Conservation (phyloP, 2,888 invertebrate genomes). For the Ypsolopha scabrella region DNA sequence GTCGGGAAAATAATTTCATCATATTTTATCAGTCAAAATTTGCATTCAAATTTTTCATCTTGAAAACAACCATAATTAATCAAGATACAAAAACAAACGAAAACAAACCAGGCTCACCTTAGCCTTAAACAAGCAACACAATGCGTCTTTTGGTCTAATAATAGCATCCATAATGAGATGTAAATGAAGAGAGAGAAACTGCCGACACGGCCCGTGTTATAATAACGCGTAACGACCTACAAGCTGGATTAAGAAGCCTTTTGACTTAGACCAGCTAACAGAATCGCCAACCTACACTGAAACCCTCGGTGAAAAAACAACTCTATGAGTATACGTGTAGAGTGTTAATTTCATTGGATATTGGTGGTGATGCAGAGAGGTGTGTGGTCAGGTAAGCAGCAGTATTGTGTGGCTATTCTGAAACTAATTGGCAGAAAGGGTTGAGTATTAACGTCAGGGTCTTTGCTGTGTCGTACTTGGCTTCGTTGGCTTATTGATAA, state of each 20-base stretch:
- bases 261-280: slow-evolving; percentile 57
- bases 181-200: slow-evolving; percentile 67
- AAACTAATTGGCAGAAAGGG: slow-evolving; percentile 71
- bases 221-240: slow-evolving; percentile 71
- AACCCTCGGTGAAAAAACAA: not conserved
- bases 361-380: slow-evolving; percentile 26
- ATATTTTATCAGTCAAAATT: too few species aligned
- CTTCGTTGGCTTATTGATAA: slow-evolving; percentile 21
- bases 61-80: not conserved
- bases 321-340: not conserved
- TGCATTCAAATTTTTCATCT: not conserved
- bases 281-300: slow-evolving; percentile 36
- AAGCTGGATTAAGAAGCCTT: slow-evolving; percentile 71
- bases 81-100: not conserved
- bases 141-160: slow-evolving; percentile 47
- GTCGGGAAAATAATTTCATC: too few species aligned
- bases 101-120: not conserved
- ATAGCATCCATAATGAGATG: slow-evolving; percentile 68
- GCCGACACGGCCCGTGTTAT: slow-evolving; percentile 62
- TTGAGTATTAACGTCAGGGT: slow-evolving; percentile 68
- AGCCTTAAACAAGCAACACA: slow-evolving; percentile 23
- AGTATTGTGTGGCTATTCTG: slow-evolving; percentile 68
- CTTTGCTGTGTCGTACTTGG: slow-evolving; percentile 34
- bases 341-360: not conserved
- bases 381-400: slow-evolving; percentile 48